These are phyloP conservation scores for Orthonychiurus folsomi DNA, from an alignment of 2,888 invertebrate genomes.

Conservation along the genomic window DNA sequence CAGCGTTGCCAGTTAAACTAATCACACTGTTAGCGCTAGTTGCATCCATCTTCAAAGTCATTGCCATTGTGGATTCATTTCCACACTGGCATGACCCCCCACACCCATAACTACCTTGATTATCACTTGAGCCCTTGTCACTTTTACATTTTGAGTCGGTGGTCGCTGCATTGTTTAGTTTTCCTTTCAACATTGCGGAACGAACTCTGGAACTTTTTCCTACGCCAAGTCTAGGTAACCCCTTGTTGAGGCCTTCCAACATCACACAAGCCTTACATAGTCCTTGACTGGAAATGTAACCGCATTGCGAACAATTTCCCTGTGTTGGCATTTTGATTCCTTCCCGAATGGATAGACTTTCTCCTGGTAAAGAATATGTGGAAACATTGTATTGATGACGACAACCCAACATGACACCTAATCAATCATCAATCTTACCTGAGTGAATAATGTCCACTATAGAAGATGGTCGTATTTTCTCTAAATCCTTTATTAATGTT, in stretches of 20 bases:
- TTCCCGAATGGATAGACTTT: slow-evolving; percentile 72
- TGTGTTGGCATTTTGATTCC: slow-evolving; percentile 71
- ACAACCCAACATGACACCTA: neutral
- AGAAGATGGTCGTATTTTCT: slow-evolving; percentile 79
- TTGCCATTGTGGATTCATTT: no score
- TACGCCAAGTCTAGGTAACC: slow-evolving; percentile 80
- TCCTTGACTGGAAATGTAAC: slow-evolving; percentile 74
- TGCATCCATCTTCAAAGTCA: no score
- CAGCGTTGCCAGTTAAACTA: no score
- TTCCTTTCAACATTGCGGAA: no score
- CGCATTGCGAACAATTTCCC: slow-evolving; percentile 72
- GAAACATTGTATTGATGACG: neutral
- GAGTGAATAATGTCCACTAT: slow-evolving; percentile 92
- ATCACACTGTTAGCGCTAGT: no score
- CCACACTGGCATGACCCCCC: no score
- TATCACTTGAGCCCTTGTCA: no score
- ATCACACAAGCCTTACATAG: slow-evolving; percentile 95
- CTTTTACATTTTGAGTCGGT: no score
- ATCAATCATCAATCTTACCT: slow-evolving; percentile 50
- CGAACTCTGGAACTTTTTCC: slow-evolving; percentile 58
- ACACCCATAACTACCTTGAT: no score
- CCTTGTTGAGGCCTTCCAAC: slow-evolving; percentile 88
- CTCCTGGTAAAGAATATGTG: slow-evolving; percentile 54
- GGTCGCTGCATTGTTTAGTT: no score
- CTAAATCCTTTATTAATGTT: slow-evolving; percentile 84